phyloP scores from a whole-genome alignment of 30 jellyfish, hydroid and myxozoan species.

The Aurelia coerulea region DNA sequence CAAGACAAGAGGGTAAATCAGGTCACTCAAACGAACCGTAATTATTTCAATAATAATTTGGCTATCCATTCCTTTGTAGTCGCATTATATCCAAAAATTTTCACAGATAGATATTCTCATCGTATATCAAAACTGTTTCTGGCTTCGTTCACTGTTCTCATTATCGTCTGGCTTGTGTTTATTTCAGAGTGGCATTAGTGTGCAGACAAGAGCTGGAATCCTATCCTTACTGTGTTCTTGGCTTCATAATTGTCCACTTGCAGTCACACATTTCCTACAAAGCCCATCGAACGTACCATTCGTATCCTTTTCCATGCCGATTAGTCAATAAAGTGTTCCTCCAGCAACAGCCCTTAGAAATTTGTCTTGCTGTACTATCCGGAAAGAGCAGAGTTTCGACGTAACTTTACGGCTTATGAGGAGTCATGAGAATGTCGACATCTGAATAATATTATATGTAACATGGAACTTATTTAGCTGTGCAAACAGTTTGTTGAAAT shows the following conservation, averaged over 20 bases:
- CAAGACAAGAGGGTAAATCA: no score
- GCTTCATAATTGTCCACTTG: conserved; percentile 90
- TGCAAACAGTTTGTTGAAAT: no score
- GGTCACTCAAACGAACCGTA: no score
- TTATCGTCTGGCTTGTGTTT: not conserved
- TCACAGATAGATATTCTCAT: no score
- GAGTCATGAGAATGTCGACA: not conserved
- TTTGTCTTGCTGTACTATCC: not conserved
- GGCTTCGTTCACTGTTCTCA: no score
- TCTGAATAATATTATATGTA: no score
- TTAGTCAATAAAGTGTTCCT: no score
- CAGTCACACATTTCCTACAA: conserved; percentile 88
- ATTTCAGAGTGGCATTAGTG: conserved; percentile 82
- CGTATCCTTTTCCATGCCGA: conserved; percentile 72
- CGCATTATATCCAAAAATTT: no score
- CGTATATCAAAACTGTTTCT: no score
- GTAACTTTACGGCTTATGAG: not conserved
- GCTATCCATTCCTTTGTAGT: not conserved
- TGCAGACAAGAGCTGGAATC: conserved; percentile 88
- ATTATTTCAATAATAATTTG: not conserved
- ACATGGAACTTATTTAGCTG: no score
- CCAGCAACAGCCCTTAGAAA: not conserved
- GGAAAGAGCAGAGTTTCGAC: not conserved
- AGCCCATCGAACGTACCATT: conserved; percentile 88
- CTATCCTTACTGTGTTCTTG: conserved; percentile 84